phyloP scores from a whole-genome alignment of 2,888 invertebrate species.

The Plagiodera versicolora region DNA sequence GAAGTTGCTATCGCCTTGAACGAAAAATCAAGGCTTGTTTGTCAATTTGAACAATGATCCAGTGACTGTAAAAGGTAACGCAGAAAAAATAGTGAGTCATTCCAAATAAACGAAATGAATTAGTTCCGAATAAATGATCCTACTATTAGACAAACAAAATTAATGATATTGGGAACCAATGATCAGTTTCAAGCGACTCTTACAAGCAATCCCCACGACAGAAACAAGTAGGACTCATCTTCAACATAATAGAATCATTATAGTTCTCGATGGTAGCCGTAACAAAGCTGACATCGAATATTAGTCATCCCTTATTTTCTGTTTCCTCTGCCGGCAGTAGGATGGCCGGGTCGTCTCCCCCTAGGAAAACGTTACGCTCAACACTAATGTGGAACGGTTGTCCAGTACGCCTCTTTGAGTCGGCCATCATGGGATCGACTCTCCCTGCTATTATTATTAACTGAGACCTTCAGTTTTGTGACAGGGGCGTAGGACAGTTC shows the following conservation, averaged over 20 bases:
- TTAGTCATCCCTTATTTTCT: slow-evolving; percentile 51
- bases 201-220: slow-evolving; percentile 14
- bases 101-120: too few species aligned
- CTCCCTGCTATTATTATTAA: slow-evolving; percentile 43
- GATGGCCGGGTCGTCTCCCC: slow-evolving; percentile 39
- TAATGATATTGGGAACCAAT: too few species aligned
- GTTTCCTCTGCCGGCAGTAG: slow-evolving; percentile 41
- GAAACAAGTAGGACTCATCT: slow-evolving; percentile 38
- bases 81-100: too few species aligned
- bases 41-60: too few species aligned
- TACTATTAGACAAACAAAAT: too few species aligned
- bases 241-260: slow-evolving; percentile 54
- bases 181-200: too few species aligned
- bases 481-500: slow-evolving; percentile 20
- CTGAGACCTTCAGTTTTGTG: slow-evolving; percentile 40
- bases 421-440: slow-evolving; percentile 38
- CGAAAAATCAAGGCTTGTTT: too few species aligned
- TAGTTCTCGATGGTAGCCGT: slow-evolving; percentile 48
- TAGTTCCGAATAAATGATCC: too few species aligned
- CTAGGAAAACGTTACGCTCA: slow-evolving; percentile 29
- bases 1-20: too few species aligned
- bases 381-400: slow-evolving; percentile 45
- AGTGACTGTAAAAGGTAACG: too few species aligned
- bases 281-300: slow-evolving; percentile 48
- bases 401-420: slow-evolving; percentile 42